Evolutionary conservation across 2,797 vertebrate species (phyloP), one percentile per base, ranked within the genome.

Genomic region (Galagoides demidoff): DNA sequence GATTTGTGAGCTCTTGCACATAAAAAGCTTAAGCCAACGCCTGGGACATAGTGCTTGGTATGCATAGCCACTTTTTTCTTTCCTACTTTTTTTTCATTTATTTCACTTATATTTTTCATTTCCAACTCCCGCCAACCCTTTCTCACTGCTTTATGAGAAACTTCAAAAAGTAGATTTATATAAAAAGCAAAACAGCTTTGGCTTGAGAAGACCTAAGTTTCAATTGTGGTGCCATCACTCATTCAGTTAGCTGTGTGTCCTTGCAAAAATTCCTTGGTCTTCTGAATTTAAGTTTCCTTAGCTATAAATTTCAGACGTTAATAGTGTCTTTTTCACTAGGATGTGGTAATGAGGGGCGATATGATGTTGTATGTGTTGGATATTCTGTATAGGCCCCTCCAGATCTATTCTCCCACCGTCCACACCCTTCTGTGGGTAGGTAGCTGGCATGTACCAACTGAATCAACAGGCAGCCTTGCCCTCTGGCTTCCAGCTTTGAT

Each of bases 101-200:
- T 34, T 89, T 29, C 11, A n/a, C n/a, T 64, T n/a, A 7, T 43
- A 19, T 31, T 89, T 96, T 82, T 11, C 11, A 81, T 91, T 89
- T 86, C 8, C 23, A 57, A 49, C 10, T 23, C 52, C 43, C 37
- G 27, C 34, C 37, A 49, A 73, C 20, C 5, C 12, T 89, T 82
- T 37, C 61, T 89, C 55, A 52, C 22, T 77, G 76, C 88, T 9
- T 59, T 57, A 4, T n/a, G 39, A 85, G 52, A 73, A 89, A 17
- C 31, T 23, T 74, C 57, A 90, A 27, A 29, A 4, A 57, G 37
- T 14, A 8, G 20, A 29, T 59, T 91, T 34, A 17, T 19, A 14
- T 39, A 71, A 57, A 49, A 59, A 14, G 7, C 19, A 19, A 71
- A 37, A 59, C 34, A 22, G 2, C 17, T 92, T 45, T n/a, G 16